These are phyloP conservation scores for Connochaetes taurinus DNA, from an alignment of 2,113 vertebrate species.

Conservation along the genomic window DNA sequence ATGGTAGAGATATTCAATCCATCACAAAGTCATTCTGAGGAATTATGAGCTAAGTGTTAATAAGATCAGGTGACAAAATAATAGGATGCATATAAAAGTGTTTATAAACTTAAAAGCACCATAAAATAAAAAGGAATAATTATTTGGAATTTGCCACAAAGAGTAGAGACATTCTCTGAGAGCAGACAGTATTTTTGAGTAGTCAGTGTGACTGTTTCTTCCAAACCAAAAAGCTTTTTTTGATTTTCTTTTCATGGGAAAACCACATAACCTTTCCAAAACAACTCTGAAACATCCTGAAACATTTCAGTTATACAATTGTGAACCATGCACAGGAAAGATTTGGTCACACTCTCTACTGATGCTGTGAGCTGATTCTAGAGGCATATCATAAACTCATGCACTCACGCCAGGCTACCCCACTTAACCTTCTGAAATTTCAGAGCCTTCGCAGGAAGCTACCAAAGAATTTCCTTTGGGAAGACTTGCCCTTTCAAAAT, in stretches of 20 bases:
- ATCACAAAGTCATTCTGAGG: not conserved
- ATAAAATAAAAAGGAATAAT: not conserved
- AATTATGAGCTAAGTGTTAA: not conserved
- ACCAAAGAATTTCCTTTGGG: not conserved
- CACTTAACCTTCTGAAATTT: not conserved
- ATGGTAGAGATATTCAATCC: not conserved
- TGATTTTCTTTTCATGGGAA: slow-evolving; percentile 24
- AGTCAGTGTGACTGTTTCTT: slow-evolving; percentile 30
- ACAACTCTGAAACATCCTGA: not conserved
- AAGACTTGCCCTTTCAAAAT: not conserved
- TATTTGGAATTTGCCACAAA: not conserved
- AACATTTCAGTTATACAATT: not conserved
- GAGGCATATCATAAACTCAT: not conserved
- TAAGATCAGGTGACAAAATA: not conserved
- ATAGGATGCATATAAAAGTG: not conserved
- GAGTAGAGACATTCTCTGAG: not conserved
- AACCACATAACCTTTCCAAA: slow-evolving; percentile 33
- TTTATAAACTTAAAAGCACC: not conserved
- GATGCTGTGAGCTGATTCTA: not conserved
- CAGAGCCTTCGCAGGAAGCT: not conserved
- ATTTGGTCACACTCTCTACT: not conserved
- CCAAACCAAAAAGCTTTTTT: not conserved
- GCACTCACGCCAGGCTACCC: not conserved
- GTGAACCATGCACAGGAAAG: not conserved
- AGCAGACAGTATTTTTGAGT: not conserved